These are phyloP conservation scores for Pseudolaguvia tuberculata DNA, from an alignment of 2,113 vertebrate genomes.

Conservation along the genomic window DNA sequence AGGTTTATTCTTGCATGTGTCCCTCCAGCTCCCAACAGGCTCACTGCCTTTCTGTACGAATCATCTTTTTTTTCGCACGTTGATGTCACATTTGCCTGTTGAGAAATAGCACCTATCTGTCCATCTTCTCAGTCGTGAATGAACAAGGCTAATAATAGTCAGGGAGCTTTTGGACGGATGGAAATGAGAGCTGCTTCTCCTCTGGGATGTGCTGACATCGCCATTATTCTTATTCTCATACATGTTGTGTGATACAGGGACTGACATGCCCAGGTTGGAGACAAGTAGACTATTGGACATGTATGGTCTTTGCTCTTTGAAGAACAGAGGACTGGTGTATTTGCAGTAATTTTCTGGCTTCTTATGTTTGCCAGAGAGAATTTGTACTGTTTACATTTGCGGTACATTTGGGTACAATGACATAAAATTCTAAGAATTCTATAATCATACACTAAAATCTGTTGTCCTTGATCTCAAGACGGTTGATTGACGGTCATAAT, in stretches of 20 bases:
- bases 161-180: conserved; percentile 24
- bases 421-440: too few species aligned
- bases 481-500: too few species aligned
- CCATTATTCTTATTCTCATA: not conserved
- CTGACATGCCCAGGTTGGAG: not conserved
- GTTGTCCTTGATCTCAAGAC: too few species aligned
- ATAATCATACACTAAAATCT: too few species aligned
- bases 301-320: not conserved
- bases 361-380: not conserved
- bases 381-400: not conserved
- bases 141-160: conserved; percentile 44
- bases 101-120: conserved; percentile 50
- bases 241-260: not conserved
- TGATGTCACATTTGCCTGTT: conserved; percentile 34
- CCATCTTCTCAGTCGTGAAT: conserved; percentile 45
- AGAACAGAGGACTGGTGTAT: conserved; percentile 2
- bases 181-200: conserved; percentile 17
- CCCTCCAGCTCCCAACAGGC: conserved; percentile 25
- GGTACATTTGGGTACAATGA: too few species aligned
- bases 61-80: conserved; percentile 32
- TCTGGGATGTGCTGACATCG: not conserved
- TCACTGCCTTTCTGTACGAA: conserved; percentile 25
- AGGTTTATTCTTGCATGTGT: conserved; percentile 25
- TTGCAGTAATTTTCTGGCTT: conserved; percentile 17
- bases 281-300: not conserved